A percentile compares a stretch with the other conserved stretches of the same genome.
These are phyloP conservation scores for Hypothenemus hampei DNA, from an alignment of 1,140 invertebrate genomes.

Conservation along the genomic window DNA sequence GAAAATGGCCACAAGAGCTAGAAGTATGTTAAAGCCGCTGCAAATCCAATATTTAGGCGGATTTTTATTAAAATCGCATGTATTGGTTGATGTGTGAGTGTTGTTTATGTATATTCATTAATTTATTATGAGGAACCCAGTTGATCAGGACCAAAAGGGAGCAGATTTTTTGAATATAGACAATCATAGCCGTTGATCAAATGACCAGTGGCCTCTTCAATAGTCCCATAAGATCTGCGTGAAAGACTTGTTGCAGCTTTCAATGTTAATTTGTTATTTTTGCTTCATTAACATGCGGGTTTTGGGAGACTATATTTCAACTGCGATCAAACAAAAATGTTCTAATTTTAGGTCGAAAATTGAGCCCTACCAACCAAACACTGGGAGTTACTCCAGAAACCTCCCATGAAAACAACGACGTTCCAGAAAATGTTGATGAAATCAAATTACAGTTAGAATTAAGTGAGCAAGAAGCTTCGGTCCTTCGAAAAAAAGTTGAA, in stretches of 20 bases:
- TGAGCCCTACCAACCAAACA: slow-evolving; percentile 57
- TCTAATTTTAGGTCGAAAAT: slow-evolving; percentile 60
- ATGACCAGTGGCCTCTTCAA: too few relatives aligned
- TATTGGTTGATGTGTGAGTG: slow-evolving; percentile 2
- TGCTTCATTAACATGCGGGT: too few relatives aligned
- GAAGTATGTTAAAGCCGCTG: slow-evolving; percentile 55
- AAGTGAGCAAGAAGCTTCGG: slow-evolving; percentile 81
- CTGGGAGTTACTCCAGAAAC: slow-evolving; percentile 54
- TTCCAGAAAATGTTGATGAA: slow-evolving; percentile 70
- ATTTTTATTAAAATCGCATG: slow-evolving; percentile 7
- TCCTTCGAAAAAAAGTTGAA: slow-evolving; percentile 75
- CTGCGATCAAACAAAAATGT: too few relatives aligned
- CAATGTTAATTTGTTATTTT: background rate
- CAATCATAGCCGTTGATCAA: too few relatives aligned
- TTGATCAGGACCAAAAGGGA: too few relatives aligned
- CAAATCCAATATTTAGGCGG: slow-evolving; percentile 4
- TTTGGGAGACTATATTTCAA: too few relatives aligned
- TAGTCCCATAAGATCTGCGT: too few relatives aligned
- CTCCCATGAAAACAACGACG: slow-evolving; percentile 63
- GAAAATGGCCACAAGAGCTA: slow-evolving; percentile 84
- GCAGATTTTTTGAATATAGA: too few relatives aligned
- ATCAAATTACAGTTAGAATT: slow-evolving; percentile 76
- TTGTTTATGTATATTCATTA: background rate
- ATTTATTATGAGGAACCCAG: background rate
- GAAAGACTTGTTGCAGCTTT: too few relatives aligned